Evolutionary conservation across 2,888 invertebrate genomes (phyloP).

Genomic region (Caenorhabditis drosophilae): DNA sequence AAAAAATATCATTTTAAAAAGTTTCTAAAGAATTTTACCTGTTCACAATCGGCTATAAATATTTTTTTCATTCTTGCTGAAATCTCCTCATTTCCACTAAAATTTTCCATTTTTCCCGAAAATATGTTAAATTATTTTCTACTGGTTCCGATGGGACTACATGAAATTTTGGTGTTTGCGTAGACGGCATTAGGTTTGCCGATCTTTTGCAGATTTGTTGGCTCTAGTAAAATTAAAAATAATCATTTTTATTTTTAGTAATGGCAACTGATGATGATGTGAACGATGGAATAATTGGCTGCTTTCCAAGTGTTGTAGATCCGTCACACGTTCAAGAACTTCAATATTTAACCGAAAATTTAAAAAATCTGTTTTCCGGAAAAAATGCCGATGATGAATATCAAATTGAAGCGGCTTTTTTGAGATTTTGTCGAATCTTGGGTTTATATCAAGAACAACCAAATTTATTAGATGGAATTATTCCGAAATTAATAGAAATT

Average conservation of each 20-base stretch:
- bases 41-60: neutral
- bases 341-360: slow-evolving; percentile 9
- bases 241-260: neutral
- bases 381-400: slow-evolving; percentile 4
- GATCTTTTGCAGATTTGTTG: too few species aligned
- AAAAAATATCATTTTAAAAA: too few species aligned
- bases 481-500: slow-evolving; percentile 46
- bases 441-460: slow-evolving; percentile 59
- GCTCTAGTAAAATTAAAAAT: neutral
- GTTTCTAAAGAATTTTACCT: too few species aligned
- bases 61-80: neutral
- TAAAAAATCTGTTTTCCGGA: slow-evolving; percentile 8
- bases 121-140: neutral
- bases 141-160: too few species aligned
- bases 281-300: slow-evolving; percentile 43
- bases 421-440: slow-evolving; percentile 41
- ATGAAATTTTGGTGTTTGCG: too few species aligned
- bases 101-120: neutral
- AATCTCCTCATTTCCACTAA: neutral
- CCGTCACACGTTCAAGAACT: slow-evolving; percentile 36
- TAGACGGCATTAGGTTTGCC: too few species aligned
- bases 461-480: slow-evolving; percentile 56
- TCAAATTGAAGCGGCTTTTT: slow-evolving; percentile 11
- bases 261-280: slow-evolving; percentile 5
- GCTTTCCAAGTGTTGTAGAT: slow-evolving; percentile 37